phyloP scores from a whole-genome alignment of 2,888 invertebrate genomes.

The Brenthis ino region DNA sequence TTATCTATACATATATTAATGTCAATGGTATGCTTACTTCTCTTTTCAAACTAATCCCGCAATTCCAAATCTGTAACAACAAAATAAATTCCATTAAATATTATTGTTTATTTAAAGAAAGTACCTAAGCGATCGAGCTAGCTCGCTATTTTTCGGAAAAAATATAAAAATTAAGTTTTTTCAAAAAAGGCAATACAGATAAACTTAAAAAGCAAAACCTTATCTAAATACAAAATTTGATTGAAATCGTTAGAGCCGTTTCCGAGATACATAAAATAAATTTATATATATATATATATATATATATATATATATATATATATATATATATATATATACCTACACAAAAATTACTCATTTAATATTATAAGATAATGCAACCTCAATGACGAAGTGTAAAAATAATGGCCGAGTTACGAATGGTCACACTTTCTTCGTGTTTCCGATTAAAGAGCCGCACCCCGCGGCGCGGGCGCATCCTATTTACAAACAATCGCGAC shows the following conservation, averaged over 20 bases:
- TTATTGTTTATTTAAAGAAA: not conserved
- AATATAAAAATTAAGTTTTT: no score
- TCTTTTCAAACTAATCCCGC: slow-evolving; percentile 29
- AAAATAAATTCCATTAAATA: slow-evolving; percentile 20
- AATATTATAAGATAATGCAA: not conserved
- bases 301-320: no score
- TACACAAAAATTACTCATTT: not conserved
- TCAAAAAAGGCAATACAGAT: no score
- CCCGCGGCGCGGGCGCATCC: slow-evolving; percentile 61
- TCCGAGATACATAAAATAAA: no score
- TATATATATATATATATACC: no score
- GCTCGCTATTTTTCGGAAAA: no score
- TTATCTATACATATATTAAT: slow-evolving; percentile 1
- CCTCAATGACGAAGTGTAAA: slow-evolving; percentile 28
- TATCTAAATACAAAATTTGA: no score
- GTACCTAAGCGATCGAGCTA: not conserved
- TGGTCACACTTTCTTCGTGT: slow-evolving; percentile 38
- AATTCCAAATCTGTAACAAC: slow-evolving; percentile 32
- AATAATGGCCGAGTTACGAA: slow-evolving; percentile 33
- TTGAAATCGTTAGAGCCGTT: no score
- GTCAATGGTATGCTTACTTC: slow-evolving; percentile 22
- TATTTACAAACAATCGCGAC: slow-evolving; percentile 72
- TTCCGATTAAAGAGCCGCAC: slow-evolving; percentile 37
- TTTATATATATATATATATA: no score
- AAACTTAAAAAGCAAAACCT: no score